Base-by-base conservation (phyloP, 2,888 invertebrate species). In the Caenorhabditis sp. region DNA sequence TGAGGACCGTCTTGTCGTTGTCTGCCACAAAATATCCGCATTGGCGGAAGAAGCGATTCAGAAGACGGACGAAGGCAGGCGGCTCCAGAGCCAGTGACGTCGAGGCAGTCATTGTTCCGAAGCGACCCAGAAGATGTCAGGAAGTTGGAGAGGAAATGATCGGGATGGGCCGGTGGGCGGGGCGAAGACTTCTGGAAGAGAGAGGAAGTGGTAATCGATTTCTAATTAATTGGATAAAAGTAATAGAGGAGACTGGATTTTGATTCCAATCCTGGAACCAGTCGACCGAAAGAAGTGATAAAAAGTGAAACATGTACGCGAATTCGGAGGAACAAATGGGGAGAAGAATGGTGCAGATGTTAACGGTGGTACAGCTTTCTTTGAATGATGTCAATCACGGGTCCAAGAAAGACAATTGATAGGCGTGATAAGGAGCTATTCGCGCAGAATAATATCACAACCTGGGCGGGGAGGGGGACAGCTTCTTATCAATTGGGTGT, bases 1-100 rank as follows among this genome's bases (percentile, higher is more conserved):
- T 74, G 37, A 88, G 79, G n/a, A 87, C 87, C 1, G 62, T 44
- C 61, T 78, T 74, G 68, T 87, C 86, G 68, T 86, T 80, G 74
- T 88, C 87, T 18, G 88, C 88, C 9, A 88, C 87, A 47, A 87
- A 86, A 51, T 81, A 84, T 13, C 88, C 88, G 53, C 72, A 77
- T 35, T 64, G 56, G 22, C 72, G 70, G 65, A 88, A 87, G 60
- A 84, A 82, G 15, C 68, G 51, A 62, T 85, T 82, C 28, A 86
- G 83, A 50, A 82, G 68, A 50, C 86, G 84, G 9, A 87, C 87
- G 53, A 87, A 85, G 44, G 78, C 76, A 56, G 85, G 85, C 65
- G 85, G 83, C 28, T 82, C 82, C 20, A 82, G 40, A 37, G 81
- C 51, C 55, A 61, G 44, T 44, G 80, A 62, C 9, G 60, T 37